Evolutionary conservation across 2,797 vertebrate genomes (phyloP).

Genomic region (Leuciscus waleckii): DNA sequence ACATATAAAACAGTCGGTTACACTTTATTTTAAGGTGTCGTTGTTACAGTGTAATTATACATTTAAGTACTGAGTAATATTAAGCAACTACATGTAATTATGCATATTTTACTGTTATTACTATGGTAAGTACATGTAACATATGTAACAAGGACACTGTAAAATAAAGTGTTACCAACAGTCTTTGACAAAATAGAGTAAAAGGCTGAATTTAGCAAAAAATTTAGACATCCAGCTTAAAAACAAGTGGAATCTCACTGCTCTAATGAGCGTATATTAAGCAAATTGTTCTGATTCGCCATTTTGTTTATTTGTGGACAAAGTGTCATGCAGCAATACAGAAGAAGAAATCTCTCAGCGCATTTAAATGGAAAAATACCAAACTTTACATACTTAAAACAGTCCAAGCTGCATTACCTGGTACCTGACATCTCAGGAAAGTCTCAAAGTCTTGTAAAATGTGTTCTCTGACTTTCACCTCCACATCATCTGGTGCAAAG

Average conservation of each 20-base stretch:
- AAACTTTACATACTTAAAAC: neutral
- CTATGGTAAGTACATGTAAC: too few species aligned
- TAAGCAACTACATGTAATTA: too few species aligned
- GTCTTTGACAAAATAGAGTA: neutral
- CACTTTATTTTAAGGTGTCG: too few species aligned
- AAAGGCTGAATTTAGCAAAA: neutral
- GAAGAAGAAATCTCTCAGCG: neutral
- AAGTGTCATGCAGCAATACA: too few species aligned
- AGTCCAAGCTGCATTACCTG: slow-evolving; percentile 68
- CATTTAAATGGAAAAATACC: neutral
- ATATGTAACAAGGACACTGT: too few species aligned
- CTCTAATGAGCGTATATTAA: neutral
- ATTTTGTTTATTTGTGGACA: neutral
- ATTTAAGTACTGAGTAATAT: too few species aligned
- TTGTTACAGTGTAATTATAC: too few species aligned
- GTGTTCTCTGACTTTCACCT: slow-evolving; percentile 86
- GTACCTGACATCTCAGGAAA: slow-evolving; percentile 87
- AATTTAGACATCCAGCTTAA: neutral
- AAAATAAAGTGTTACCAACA: neutral
- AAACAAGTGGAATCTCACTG: neutral
- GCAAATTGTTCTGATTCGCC: neutral
- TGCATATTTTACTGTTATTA: too few species aligned
- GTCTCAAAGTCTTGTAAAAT: slow-evolving; percentile 88
- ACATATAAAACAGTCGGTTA: neutral
- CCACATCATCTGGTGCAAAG: slow-evolving; percentile 85